These are phyloP conservation scores for Apostichopus japonicus DNA, from an alignment of 35 echinoderm and acorn worm genomes.

Conservation along the genomic window DNA sequence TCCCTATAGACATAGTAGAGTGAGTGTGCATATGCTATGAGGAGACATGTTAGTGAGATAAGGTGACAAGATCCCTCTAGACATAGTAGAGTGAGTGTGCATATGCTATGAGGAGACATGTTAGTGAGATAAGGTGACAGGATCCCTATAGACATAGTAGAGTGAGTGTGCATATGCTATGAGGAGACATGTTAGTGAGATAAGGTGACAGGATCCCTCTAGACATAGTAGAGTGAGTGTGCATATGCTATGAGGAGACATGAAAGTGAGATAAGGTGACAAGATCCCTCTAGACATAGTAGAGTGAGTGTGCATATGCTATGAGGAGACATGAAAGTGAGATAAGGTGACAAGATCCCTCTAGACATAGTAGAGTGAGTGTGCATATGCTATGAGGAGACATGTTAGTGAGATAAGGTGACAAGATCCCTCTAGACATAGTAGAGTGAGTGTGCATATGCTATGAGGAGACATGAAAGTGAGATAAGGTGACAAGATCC, in stretches of 20 bases:
- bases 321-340: not conserved
- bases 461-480: not conserved
- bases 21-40: not conserved
- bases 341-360: too few relatives aligned
- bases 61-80: not conserved
- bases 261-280: too few relatives aligned
- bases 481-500: too few relatives aligned
- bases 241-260: not conserved
- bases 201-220: too few relatives aligned
- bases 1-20: not conserved
- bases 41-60: too few relatives aligned
- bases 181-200: too few relatives aligned
- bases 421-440: not conserved
- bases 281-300: not conserved
- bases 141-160: not conserved
- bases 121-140: too few relatives aligned
- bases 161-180: not conserved
- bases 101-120: not conserved
- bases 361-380: not conserved
- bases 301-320: not conserved
- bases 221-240: not conserved
- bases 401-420: too few relatives aligned
- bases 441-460: not conserved
- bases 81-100: not conserved
- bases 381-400: not conserved